phyloP scores from a whole-genome alignment of 2,888 invertebrate genomes.

The Merodon equestris region DNA sequence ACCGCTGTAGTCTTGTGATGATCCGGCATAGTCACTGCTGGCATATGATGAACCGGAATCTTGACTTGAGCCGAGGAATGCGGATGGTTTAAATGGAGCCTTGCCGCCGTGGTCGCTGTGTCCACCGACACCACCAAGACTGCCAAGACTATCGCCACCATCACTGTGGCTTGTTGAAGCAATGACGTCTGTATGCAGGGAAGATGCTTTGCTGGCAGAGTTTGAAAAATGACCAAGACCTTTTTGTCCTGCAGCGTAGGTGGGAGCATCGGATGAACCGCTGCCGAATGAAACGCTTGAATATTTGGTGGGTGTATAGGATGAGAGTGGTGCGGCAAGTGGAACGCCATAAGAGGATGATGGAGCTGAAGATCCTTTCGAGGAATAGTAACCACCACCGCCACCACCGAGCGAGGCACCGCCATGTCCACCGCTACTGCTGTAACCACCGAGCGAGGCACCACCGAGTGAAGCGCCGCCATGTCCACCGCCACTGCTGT shows the following conservation, averaged over 20 bases:
- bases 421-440: constrained; percentile 1
- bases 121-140: constrained; percentile 31
- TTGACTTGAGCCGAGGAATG: constrained; percentile 75
- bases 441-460: constrained; percentile 36
- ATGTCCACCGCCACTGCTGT: neutral
- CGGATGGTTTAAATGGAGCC: constrained; percentile 77
- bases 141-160: constrained; percentile 27
- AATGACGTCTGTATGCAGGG: constrained; percentile 72
- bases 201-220: constrained; percentile 74
- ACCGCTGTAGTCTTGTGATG: constrained; percentile 47
- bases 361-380: constrained; percentile 40
- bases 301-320: constrained; percentile 67
- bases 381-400: constrained; percentile 42
- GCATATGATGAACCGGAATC: constrained; percentile 70
- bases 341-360: constrained; percentile 43
- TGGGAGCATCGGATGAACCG: constrained; percentile 70
- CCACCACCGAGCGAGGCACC: constrained; percentile 44
- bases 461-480: constrained; percentile 23
- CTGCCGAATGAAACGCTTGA: constrained; percentile 42
- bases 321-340: constrained; percentile 42
- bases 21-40: constrained; percentile 46
- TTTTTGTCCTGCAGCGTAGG: constrained; percentile 76
- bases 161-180: constrained; percentile 46
- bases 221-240: constrained; percentile 76
- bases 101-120: constrained; percentile 63